These are phyloP conservation scores for Camptogramma bilineatum DNA, from an alignment of 2,888 invertebrate genomes.

Conservation along the genomic window DNA sequence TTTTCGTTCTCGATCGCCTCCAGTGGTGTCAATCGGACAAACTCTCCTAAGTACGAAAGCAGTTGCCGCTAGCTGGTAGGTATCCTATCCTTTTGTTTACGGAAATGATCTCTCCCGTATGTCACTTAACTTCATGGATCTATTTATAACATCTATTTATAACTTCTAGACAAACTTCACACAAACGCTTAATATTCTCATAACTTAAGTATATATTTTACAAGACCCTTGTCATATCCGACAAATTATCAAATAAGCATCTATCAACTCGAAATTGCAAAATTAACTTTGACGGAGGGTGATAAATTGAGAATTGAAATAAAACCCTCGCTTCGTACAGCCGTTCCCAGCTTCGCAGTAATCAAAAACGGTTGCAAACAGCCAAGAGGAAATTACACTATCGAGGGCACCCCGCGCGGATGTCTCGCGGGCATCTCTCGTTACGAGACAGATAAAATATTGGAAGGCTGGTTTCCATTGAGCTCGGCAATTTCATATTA, in stretches of 20 bases:
- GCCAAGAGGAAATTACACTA: slow-evolving; percentile 67
- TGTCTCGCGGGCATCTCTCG: slow-evolving; percentile 57
- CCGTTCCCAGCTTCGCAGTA: slow-evolving; percentile 49
- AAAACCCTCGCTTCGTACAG: slow-evolving; percentile 46
- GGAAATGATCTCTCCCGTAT: too few species aligned
- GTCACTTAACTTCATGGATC: too few species aligned
- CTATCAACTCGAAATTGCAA: slow-evolving; percentile 13
- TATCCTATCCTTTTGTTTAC: too few species aligned
- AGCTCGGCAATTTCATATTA: slow-evolving; percentile 5
- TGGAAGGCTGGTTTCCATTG: slow-evolving; percentile 22
- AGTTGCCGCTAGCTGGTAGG: too few species aligned
- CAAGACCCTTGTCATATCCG: neutral
- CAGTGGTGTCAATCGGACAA: too few species aligned
- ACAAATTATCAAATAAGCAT: slow-evolving; percentile 3
- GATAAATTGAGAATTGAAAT: slow-evolving; percentile 36
- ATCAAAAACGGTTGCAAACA: slow-evolving; percentile 54
- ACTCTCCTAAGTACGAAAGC: too few species aligned
- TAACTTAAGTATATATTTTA: neutral
- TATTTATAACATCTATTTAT: too few species aligned
- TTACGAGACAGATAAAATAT: slow-evolving; percentile 48
- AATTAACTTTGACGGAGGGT: slow-evolving; percentile 34
- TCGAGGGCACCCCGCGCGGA: slow-evolving; percentile 62
- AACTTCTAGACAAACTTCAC: too few species aligned
- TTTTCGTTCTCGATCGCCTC: too few species aligned
- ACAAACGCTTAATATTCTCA: too few species aligned